Base-by-base conservation (phyloP, 2,113 vertebrate genomes). In the Vulpes vulpes region DNA sequence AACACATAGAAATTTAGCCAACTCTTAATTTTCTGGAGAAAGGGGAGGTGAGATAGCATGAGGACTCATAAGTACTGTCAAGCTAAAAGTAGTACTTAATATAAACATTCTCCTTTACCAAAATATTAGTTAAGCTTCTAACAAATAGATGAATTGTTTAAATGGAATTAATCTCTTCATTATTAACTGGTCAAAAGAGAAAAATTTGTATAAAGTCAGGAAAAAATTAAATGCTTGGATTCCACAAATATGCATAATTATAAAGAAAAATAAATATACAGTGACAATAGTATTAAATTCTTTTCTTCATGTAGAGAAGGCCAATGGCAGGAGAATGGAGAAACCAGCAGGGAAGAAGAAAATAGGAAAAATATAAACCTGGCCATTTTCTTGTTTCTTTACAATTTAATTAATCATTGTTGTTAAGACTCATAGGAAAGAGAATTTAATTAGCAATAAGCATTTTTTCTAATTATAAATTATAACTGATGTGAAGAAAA, bases 381-480 rank as follows among this genome's bases (percentile, higher is more conserved):
- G 9, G 2, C 25, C 51, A 81, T 38, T 88, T 73, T 11, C 65
- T 60, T 97, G 65, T 71, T 92, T 57, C 38, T 62, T 79, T 89
- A 74, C 2, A 64, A 11, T 95, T 97, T 67, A 67, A 76, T 91
- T 88, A 59, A 11, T 51, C 11, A 59, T 38, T 84, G 60, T 76
- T 84, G 25, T 78, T 84, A 49, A 93, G 53, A 85, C 53, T 85
- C 38, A 57, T 11, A 60, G 43, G 79, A 86, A 59, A 78, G 22
- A 62, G 7, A 87, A 92, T 96, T 83, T 55, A 25, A 76, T 88
- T 69, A 60, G 71, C 91, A 74, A 62, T 38, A 85, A 81, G 43
- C 4, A 89, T 88, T 69, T 83, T 59, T 59, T 91, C 64, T 81
- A 93, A 90, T 57, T 97, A 86, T 86, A 89, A 94, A 51, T 35